phyloP scores from a whole-genome alignment of 2,797 vertebrate species.

The Rhinichthys osculus region DNA sequence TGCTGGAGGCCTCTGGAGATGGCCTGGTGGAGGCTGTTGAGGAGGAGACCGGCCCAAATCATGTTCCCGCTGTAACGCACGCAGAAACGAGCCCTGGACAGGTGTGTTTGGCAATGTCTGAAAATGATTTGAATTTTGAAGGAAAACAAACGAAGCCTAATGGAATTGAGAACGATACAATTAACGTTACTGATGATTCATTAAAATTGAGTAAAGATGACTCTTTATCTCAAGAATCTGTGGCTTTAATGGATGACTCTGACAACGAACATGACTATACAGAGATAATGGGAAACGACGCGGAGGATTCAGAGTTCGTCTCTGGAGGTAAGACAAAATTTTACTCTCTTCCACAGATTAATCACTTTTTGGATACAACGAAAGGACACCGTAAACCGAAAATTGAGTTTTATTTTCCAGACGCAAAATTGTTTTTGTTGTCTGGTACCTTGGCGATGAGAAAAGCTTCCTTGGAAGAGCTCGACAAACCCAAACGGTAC shows the following conservation, averaged over 20 bases:
- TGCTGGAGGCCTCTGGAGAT: neutral
- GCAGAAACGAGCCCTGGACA: neutral
- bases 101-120: neutral
- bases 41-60: neutral
- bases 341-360: too few species aligned
- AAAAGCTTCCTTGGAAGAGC: too few species aligned
- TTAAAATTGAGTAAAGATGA: neutral
- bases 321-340: too few species aligned
- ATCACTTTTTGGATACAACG: too few species aligned
- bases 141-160: neutral
- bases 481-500: too few species aligned
- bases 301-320: too few species aligned
- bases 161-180: neutral
- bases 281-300: too few species aligned
- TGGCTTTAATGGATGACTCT: neutral
- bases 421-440: too few species aligned
- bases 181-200: neutral
- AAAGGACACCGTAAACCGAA: too few species aligned
- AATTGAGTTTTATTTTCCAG: too few species aligned
- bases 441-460: too few species aligned
- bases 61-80: neutral
- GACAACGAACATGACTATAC: too few species aligned
- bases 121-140: neutral
- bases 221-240: neutral
- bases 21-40: neutral